Evolutionary conservation across 2,888 invertebrate genomes (phyloP).

Genomic region (Pristionchus arcanus): DNA sequence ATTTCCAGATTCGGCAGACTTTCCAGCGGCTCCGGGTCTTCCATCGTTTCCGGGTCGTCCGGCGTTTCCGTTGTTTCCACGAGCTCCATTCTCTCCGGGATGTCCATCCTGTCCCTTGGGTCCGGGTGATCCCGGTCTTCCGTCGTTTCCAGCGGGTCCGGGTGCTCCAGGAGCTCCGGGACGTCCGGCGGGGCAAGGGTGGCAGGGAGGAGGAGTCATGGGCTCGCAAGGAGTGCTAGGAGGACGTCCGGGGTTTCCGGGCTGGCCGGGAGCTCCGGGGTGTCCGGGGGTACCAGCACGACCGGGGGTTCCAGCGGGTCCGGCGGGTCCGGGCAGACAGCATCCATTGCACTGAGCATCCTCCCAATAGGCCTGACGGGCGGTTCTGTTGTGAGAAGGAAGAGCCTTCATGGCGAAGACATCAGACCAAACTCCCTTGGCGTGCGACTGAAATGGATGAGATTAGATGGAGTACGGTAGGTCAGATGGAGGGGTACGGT

Average conservation of each 20-base stretch:
- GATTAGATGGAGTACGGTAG: neutral
- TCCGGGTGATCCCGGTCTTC: conserved; percentile 33
- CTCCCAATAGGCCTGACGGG: conserved; percentile 53
- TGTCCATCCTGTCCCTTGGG: neutral
- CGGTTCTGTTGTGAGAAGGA: conserved; percentile 52
- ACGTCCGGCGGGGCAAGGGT: conserved; percentile 43
- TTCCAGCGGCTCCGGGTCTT: conserved; percentile 53
- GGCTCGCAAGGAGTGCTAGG: conserved; percentile 38
- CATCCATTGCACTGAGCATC: conserved; percentile 54
- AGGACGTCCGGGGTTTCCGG: conserved; percentile 49
- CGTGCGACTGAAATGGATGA: conserved; percentile 11
- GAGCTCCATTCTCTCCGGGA: neutral
- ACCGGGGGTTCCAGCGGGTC: conserved; percentile 49
- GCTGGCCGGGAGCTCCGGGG: conserved; percentile 53
- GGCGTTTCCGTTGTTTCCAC: conserved; percentile 2
- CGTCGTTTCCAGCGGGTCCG: conserved; percentile 32
- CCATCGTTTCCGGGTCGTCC: conserved; percentile 42
- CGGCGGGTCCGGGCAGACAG: conserved; percentile 49
- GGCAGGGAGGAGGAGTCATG: conserved; percentile 41
- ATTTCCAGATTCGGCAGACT: neutral
- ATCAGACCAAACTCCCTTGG: conserved; percentile 47
- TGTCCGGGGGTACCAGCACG: conserved; percentile 38
- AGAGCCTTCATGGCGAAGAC: conserved; percentile 45
- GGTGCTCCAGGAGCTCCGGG: conserved; percentile 46
- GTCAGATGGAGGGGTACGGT: neutral